A percentile compares a stretch with the other conserved stretches of the same genome.
These are phyloP conservation scores for Drosophila navojoa DNA, from an alignment of 1,140 invertebrate species.

Conservation along the genomic window DNA sequence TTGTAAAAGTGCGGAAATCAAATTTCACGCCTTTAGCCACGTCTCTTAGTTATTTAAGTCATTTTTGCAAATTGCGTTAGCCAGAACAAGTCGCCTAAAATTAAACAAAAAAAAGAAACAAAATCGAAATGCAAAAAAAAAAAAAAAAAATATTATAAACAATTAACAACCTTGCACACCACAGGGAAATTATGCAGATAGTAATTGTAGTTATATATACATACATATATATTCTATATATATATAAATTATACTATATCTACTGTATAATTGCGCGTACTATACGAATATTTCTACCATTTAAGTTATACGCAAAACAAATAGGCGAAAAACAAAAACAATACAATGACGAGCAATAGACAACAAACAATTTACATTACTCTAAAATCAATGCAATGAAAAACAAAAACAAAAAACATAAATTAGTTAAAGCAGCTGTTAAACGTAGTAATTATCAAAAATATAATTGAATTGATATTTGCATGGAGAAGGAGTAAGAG, in stretches of 20 bases:
- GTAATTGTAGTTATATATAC: conserved; percentile 27
- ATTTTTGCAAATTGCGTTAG: conserved; percentile 44
- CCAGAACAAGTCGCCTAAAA: conserved; percentile 52
- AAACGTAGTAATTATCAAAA: conserved; percentile 32
- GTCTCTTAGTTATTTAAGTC: conserved; percentile 74
- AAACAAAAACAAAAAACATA: background rate
- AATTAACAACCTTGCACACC: conserved; percentile 32
- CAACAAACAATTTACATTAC: conserved; percentile 17
- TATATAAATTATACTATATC: conserved; percentile 8
- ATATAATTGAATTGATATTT: conserved; percentile 36
- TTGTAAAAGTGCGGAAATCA: conserved; percentile 80
- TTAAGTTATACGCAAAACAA: conserved; percentile 27
- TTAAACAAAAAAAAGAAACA: conserved; percentile 13
- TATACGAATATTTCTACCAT: conserved; percentile 23
- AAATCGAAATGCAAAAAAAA: background rate
- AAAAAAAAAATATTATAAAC: conserved; percentile 7
- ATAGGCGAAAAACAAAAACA: background rate
- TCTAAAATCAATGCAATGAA: background rate
- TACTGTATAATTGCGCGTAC: conserved; percentile 18
- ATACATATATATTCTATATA: background rate
- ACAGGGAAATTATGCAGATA: conserved; percentile 33
- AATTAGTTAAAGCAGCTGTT: conserved; percentile 10
- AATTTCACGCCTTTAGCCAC: conserved; percentile 80
- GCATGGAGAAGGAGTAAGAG: conserved; percentile 13
- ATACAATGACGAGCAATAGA: conserved; percentile 24